Evolutionary conservation across 2,797 vertebrate species (phyloP).

Genomic region (Uromys caudimaculatus): DNA sequence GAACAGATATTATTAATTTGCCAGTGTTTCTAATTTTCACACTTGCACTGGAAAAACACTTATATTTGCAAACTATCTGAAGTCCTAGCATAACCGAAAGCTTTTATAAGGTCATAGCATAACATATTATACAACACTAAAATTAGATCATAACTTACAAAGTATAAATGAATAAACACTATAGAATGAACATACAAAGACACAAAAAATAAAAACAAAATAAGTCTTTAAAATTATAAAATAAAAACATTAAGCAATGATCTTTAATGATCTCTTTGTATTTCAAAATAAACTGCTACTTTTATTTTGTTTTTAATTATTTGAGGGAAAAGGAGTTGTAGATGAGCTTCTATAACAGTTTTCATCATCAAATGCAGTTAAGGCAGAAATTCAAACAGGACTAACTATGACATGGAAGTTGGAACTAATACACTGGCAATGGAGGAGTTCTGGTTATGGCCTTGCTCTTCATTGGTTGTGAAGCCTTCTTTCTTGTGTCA

Average conservation of each 20-base stretch:
- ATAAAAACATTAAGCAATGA: background rate
- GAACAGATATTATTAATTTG: background rate
- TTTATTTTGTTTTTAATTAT: background rate
- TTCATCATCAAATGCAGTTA: background rate
- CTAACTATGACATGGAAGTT: background rate
- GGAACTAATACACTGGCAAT: background rate
- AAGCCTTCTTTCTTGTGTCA: background rate
- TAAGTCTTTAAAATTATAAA: background rate
- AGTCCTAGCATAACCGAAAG: background rate
- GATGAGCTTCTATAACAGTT: background rate
- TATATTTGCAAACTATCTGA: background rate
- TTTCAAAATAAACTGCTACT: background rate
- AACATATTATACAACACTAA: background rate
- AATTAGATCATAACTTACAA: background rate
- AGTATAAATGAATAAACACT: background rate
- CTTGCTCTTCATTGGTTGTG: background rate
- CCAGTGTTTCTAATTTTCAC: background rate
- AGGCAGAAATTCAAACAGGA: no score
- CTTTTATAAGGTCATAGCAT: background rate
- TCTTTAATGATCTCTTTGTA: background rate
- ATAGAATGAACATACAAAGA: background rate
- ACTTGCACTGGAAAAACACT: background rate
- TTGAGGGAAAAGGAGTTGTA: background rate
- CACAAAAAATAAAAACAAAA: background rate
- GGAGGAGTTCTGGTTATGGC: background rate